Percentiles rank a stretch among this genome's conserved stretches.
These are phyloP conservation scores for Callionymus lyra DNA, from an alignment of 2,113 vertebrate genomes.

Conservation along the genomic window DNA sequence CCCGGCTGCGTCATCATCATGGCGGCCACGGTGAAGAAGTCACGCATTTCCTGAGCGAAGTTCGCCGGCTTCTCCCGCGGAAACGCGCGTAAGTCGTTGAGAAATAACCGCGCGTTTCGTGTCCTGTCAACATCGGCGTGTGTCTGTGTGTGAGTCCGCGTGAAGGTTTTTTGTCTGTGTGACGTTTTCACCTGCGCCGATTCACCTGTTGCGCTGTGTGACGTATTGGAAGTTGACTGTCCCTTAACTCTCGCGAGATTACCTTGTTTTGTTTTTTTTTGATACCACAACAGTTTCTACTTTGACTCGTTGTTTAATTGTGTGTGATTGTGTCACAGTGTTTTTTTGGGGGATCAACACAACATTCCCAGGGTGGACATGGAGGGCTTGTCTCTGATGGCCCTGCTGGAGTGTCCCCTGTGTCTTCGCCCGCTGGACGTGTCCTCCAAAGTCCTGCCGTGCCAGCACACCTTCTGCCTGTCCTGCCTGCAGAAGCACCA, in stretches of 20 bases:
- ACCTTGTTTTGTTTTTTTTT: no score
- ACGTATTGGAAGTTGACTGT: no score
- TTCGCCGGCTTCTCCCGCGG: conserved; percentile 7
- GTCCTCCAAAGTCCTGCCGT: conserved; percentile 87
- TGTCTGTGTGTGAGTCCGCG: no score
- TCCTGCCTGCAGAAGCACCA: conserved; percentile 79
- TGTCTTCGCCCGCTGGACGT: conserved; percentile 79
- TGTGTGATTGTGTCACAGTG: no score
- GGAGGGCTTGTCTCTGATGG: conserved; percentile 76
- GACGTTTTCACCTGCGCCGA: no score
- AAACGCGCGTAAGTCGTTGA: conserved; percentile 19
- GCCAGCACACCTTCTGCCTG: conserved; percentile 91
- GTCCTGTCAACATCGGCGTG: no score
- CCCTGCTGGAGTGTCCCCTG: conserved; percentile 83
- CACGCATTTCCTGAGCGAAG: conserved; percentile 22
- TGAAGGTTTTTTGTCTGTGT: no score
- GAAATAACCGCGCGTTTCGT: background rate
- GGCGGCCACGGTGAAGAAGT: conserved; percentile 14
- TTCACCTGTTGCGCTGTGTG: no score
- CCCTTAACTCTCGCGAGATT: no score
- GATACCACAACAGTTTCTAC: no score
- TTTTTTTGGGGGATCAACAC: background rate
- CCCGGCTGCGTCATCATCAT: conserved; percentile 29
- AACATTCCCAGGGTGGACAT: conserved; percentile 63
- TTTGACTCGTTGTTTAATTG: no score